Conservation (phyloP, 2,888 invertebrate genomes). For the Fabriciana adippe region DNA sequence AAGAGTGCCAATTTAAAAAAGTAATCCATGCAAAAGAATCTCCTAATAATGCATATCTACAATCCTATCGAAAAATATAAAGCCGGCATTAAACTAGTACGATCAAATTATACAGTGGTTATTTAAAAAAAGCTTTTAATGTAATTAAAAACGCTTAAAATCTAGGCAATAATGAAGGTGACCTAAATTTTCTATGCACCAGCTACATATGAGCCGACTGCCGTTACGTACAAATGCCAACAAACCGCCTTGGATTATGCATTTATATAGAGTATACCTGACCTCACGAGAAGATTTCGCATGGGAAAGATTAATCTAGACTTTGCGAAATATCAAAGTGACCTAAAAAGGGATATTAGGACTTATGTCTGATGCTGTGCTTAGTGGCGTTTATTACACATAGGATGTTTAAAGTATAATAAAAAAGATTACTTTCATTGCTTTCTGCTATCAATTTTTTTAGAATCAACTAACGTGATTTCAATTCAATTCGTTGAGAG, state of each 20-base stretch:
- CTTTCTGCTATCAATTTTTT: too few relatives aligned
- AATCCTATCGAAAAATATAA: too few relatives aligned
- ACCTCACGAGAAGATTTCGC: constrained; percentile 19
- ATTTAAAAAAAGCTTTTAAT: neutral
- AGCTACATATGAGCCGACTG: constrained; percentile 16
- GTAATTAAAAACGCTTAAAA: constrained; percentile 14
- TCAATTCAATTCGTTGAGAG: too few relatives aligned
- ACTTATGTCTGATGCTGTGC: too few relatives aligned
- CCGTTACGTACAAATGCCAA: constrained; percentile 22
- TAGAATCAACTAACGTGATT: too few relatives aligned
- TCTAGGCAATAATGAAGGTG: constrained; percentile 36
- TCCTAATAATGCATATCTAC: too few relatives aligned
- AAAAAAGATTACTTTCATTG: too few relatives aligned
- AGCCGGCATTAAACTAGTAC: too few relatives aligned
- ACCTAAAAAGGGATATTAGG: constrained; percentile 18
- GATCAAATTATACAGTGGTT: neutral
- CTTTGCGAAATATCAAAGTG: constrained; percentile 29
- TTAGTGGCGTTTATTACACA: too few relatives aligned
- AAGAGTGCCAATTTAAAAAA: neutral
- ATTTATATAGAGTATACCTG: constrained; percentile 23
- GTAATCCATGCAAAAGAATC: neutral
- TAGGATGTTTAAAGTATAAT: too few relatives aligned
- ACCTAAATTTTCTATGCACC: constrained; percentile 34
- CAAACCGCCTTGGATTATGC: constrained; percentile 31
- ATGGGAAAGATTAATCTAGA: constrained; percentile 28